Base-by-base conservation (phyloP, 2,888 invertebrate species). In the Acleris sparsana region DNA sequence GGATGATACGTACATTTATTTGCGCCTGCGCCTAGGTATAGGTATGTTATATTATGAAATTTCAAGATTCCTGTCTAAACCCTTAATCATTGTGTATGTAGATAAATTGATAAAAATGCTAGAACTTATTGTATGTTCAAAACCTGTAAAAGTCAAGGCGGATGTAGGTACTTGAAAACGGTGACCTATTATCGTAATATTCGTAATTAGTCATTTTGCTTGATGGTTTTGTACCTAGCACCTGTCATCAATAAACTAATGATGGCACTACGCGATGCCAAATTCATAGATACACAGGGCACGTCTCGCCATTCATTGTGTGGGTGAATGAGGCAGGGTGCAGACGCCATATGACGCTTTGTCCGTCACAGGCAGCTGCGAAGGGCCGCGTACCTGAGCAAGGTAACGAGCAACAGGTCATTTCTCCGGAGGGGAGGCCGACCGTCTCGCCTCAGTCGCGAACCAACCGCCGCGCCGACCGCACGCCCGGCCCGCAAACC, bases 321-420 rank as follows among this genome's bases (percentile, higher is more conserved):
- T 78, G 77, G 69, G 76, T 88, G 86, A 88, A 88, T 88, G 87
- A 81, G 80, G 75, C 67, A 69, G 68, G 72, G 72, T 62, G 71
- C 70, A 70, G 70, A 72, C 76, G 80, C 84, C 84, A 84, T 82
- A 83, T 87, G 87, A 85, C 82, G 80, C 85, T 86, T 88, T 87
- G 87, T 88, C 86, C 79, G 78, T 75, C 71, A 75, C 77, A 78
- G 82, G 86, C 91, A 89, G 90, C 91, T 91, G 89, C 82, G 75
- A 87, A 85, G 86, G 84, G 82, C 80, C 83, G 83, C 79, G 81
- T 85, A 85, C 91, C 90, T 90, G 90, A 83, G 85, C 91, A 91
- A 66, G 92, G 92, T 90, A 91, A 87, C 83, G 39, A 84, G 90
- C 91, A 91, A 91, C 91, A 92, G 91, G 91, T 92, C 89, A 89